Percentiles rank a stretch among this genome's conserved stretches.
Evolutionary conservation across 92 coral and sea anemone genomes (phyloP).

Genomic region (Epizoanthus stellaris): DNA sequence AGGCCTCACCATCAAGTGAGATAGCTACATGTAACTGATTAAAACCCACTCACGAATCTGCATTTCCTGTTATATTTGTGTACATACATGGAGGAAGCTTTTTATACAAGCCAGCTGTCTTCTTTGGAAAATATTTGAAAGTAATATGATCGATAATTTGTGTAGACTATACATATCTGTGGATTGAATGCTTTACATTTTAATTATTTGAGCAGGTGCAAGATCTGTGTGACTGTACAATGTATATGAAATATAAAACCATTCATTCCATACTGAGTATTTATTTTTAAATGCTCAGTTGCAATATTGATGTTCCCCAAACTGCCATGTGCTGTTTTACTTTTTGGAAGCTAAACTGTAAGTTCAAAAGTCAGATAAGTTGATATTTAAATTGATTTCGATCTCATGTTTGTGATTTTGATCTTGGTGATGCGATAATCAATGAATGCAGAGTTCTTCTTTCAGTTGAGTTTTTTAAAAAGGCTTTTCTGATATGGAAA

Average conservation of each 20-base stretch:
- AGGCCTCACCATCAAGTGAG: neutral
- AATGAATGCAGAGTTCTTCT: constrained; percentile 21
- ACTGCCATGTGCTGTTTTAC: constrained; percentile 20
- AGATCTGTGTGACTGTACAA: no score
- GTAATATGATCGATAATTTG: neutral
- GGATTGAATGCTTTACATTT: no score
- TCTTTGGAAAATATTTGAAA: neutral
- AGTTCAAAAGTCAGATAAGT: neutral
- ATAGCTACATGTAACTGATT: neutral
- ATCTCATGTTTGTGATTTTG: constrained; percentile 4
- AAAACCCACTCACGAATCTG: neutral
- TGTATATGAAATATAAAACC: no score
- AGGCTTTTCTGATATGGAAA: constrained; percentile 78
- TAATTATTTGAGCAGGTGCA: no score
- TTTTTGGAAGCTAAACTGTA: constrained; percentile 32
- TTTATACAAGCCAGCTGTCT: neutral
- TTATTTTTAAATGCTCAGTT: neutral
- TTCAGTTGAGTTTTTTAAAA: constrained; percentile 81
- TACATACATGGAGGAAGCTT: constrained; percentile 1
- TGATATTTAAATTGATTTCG: constrained; percentile 5
- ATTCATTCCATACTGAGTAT: no score
- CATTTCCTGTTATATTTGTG: neutral
- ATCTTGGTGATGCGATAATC: neutral
- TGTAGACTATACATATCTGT: no score
- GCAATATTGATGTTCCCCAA: neutral